Evolutionary conservation across 1,140 invertebrate species (phyloP), one percentile per base, ranked within the genome.

Genomic region (Physella acuta): DNA sequence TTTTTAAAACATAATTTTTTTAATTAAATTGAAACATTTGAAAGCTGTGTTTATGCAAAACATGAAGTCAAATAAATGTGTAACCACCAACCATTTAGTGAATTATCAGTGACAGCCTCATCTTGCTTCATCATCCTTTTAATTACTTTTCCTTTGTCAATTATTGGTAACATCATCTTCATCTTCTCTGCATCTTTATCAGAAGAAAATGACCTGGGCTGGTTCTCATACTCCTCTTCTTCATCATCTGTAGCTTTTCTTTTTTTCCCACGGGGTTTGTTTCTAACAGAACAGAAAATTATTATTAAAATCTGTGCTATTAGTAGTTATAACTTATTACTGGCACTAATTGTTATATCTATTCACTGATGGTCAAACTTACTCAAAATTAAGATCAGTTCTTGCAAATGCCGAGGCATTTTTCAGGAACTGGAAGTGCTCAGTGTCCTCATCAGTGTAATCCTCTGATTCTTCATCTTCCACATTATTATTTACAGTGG

Each of bases 101-200:
- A n/a, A n/a, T n/a, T n/a, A n/a, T n/a, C n/a, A n/a, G n/a, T 53
- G 53, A 70, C 71, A 37, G 69, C 69, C 49, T 61, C 64, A 68
- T 72, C 53, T 44, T 49, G 8, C 24, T 69, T 70, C 17, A 73
- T 69, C 64, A 76, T 73, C 49, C 76, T 71, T 53, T 72, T 72
- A 33, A 81, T 72, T 34, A 79, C 62, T 24, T 67, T 65, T 16
- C 78, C 78, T 58, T 80, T 78, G 36, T 70, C 76, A 74, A 82
- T 83, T 30, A 82, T 82, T 8, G 82, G 82, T 49, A 83, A 56
- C 69, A 83, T 55, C 59, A 72, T 73, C 58, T 78, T 80, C 36
- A 79, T 51, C 30, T 70, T 76, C 16, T 76, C 37, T 17, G 55
- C 61, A 16, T 68, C 68, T 30, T 77, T 73, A 31, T 68, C 72